Evolutionary conservation across 1,140 invertebrate species (phyloP).

Genomic region (Drosophila elegans): DNA sequence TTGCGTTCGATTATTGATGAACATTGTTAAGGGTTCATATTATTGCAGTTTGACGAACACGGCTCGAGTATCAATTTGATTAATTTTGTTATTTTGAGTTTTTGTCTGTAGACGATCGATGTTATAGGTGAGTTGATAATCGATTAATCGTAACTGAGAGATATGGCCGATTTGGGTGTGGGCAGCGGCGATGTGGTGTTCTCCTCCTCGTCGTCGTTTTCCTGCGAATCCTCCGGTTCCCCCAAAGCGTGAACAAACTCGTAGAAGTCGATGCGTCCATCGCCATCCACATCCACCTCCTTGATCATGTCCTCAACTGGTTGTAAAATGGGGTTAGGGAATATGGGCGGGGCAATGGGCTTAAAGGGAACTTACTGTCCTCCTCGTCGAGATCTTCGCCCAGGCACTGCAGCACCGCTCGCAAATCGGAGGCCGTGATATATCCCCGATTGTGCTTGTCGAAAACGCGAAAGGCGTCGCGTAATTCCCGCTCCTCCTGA

Average conservation of each 20-base stretch:
- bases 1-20: conserved; percentile 22
- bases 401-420: conserved; percentile 93
- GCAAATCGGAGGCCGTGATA: conserved; percentile 93
- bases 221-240: conserved; percentile 92
- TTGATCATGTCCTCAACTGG: conserved; percentile 97
- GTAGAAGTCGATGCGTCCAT: conserved; percentile 95
- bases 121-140: conserved; percentile 5
- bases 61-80: conserved; percentile 1
- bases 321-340: conserved; percentile 45
- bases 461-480: conserved; percentile 94
- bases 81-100: background rate
- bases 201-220: conserved; percentile 91
- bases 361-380: conserved; percentile 88
- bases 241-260: conserved; percentile 94
- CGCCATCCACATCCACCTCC: conserved; percentile 95
- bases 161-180: conserved; percentile 76
- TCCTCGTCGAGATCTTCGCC: conserved; percentile 94
- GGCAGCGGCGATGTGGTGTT: conserved; percentile 84
- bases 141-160: conserved; percentile 61
- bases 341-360: background rate
- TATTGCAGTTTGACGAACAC: background rate
- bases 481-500: conserved; percentile 93
- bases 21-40: conserved; percentile 2
- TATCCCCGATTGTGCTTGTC: conserved; percentile 95
- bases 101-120: too few relatives aligned